A percentile compares a stretch with the other conserved stretches of the same genome.
These are phyloP conservation scores for Agrotis segetum DNA, from an alignment of 2,888 invertebrate species.

Conservation along the genomic window DNA sequence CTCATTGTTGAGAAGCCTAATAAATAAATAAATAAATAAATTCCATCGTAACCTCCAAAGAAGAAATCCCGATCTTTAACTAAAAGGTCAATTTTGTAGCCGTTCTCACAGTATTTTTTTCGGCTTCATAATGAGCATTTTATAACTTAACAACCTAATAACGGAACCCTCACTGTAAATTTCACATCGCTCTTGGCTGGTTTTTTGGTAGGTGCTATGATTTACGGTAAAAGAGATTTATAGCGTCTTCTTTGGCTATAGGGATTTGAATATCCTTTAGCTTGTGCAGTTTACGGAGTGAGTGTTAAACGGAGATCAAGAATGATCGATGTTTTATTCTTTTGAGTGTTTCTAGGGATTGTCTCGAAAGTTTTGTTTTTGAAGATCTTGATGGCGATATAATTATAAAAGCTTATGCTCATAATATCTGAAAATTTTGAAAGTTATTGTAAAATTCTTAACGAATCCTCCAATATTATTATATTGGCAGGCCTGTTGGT, in stretches of 20 bases:
- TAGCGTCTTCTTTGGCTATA: constrained; percentile 25
- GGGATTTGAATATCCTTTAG: constrained; percentile 48
- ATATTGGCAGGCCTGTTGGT: too few species aligned
- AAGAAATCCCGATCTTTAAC: not conserved
- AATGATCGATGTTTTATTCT: constrained; percentile 26
- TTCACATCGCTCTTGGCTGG: not conserved
- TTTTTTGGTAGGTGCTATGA: constrained; percentile 50
- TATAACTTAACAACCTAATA: not conserved
- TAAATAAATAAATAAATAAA: too few species aligned
- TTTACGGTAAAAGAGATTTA: constrained; percentile 61
- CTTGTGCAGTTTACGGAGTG: constrained; percentile 25
- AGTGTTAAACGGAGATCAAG: constrained; percentile 25
- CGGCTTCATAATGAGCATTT: too few species aligned
- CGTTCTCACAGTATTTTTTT: not conserved
- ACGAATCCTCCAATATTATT: too few species aligned
- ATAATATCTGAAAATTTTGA: too few species aligned
- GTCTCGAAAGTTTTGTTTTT: not conserved
- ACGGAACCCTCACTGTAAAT: not conserved
- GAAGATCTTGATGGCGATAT: too few species aligned
- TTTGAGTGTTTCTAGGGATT: not conserved
- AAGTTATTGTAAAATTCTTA: too few species aligned
- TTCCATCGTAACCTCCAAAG: too few species aligned
- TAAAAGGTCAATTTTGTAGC: not conserved
- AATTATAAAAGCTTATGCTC: too few species aligned
- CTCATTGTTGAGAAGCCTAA: too few species aligned